Evolutionary conservation across 2,888 invertebrate species (phyloP).

Genomic region (Spodoptera littoralis): DNA sequence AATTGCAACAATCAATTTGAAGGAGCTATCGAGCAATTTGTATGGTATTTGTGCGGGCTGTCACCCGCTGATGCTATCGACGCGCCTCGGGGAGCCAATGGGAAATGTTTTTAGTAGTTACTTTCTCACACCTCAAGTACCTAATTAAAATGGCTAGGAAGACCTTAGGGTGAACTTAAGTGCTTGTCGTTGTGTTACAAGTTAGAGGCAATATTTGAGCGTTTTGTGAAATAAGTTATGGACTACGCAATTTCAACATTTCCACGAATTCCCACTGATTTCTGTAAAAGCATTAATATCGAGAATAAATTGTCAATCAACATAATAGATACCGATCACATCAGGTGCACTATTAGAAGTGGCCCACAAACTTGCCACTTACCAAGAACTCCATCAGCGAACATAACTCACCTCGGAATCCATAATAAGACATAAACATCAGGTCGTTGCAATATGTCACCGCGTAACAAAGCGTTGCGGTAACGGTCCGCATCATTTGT

Average conservation of each 20-base stretch:
- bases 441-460: constrained; percentile 85
- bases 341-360: constrained; percentile 37
- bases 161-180: constrained; percentile 38
- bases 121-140: constrained; percentile 84
- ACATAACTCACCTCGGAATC: constrained; percentile 74
- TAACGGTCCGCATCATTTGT: constrained; percentile 87
- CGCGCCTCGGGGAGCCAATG: constrained; percentile 83
- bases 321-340: constrained; percentile 22
- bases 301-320: constrained; percentile 2
- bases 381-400: constrained; percentile 67
- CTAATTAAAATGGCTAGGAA: constrained; percentile 54
- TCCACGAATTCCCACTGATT: neutral
- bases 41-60: constrained; percentile 89
- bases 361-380: constrained; percentile 57
- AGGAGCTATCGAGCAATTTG: constrained; percentile 88
- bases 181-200: constrained; percentile 11
- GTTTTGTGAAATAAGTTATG: no score
- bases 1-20: constrained; percentile 88
- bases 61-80: constrained; percentile 86
- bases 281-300: neutral
- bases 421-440: constrained; percentile 88
- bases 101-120: constrained; percentile 78
- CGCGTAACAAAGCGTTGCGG: constrained; percentile 82
- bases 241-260: no score
- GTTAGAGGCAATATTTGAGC: neutral